Evolutionary conservation across 2,888 invertebrate species (phyloP).

Genomic region (Tetrapedia diversipes): DNA sequence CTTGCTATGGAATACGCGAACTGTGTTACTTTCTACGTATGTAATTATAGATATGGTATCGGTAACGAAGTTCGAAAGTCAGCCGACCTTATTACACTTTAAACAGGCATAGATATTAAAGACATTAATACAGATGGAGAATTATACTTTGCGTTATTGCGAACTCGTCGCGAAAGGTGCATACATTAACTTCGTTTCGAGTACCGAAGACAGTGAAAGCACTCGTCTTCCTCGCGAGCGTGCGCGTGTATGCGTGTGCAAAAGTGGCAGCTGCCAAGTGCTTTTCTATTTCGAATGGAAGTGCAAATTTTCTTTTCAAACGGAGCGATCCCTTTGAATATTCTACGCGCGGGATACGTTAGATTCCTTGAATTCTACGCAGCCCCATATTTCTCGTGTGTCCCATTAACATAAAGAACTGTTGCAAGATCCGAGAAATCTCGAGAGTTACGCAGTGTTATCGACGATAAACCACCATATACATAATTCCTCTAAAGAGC

Average conservation of each 20-base stretch:
- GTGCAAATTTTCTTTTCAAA: slow-evolving; percentile 18
- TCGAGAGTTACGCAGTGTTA: neutral
- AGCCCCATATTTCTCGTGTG: neutral
- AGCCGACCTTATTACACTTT: neutral
- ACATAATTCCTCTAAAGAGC: slow-evolving; percentile 22
- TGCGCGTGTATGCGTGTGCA: neutral
- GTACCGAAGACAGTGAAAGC: neutral
- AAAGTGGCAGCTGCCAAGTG: slow-evolving; percentile 16
- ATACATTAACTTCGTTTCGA: slow-evolving; percentile 23
- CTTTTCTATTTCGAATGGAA: slow-evolving; percentile 19
- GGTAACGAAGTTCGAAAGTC: neutral
- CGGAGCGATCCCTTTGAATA: neutral
- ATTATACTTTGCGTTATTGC: slow-evolving; percentile 19
- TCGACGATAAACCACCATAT: slow-evolving; percentile 12
- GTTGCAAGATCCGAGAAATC: slow-evolving; percentile 15
- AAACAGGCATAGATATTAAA: slow-evolving; percentile 11
- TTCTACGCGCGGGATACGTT: neutral
- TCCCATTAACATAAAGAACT: neutral
- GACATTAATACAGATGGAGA: slow-evolving; percentile 23
- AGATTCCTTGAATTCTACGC: neutral
- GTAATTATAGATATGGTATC: too few relatives aligned
- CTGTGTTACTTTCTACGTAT: too few relatives aligned
- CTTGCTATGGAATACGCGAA: too few relatives aligned
- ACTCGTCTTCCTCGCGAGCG: neutral
- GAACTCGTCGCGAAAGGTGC: slow-evolving; percentile 1